These are phyloP conservation scores for Leptarthrus brevirostris DNA, from an alignment of 2,888 invertebrate species.

Conservation along the genomic window DNA sequence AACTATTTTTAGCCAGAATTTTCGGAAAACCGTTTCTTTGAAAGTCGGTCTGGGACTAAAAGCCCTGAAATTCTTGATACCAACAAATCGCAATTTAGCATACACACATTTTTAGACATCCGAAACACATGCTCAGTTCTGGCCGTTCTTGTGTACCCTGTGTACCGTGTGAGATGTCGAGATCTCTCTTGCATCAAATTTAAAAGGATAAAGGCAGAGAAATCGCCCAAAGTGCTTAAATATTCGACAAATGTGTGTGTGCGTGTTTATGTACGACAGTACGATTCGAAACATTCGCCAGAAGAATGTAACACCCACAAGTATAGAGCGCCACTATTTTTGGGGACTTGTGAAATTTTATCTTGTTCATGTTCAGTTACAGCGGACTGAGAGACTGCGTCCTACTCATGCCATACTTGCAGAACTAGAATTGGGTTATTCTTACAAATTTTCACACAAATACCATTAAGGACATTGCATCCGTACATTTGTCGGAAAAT, in stretches of 20 bases:
- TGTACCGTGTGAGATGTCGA: slow-evolving; percentile 18
- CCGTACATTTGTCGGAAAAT: slow-evolving; percentile 16
- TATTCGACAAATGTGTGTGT: background rate
- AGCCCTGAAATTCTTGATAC: slow-evolving; percentile 54
- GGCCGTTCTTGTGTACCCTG: background rate
- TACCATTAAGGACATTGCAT: slow-evolving; percentile 23
- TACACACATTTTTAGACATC: slow-evolving; percentile 36
- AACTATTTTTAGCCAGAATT: slow-evolving; percentile 51
- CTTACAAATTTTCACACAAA: slow-evolving; percentile 29
- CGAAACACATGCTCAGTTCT: slow-evolving; percentile 31
- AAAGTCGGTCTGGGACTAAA: slow-evolving; percentile 56
- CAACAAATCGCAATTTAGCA: slow-evolving; percentile 44
- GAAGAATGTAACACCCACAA: slow-evolving; percentile 40
- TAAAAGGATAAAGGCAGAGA: slow-evolving; percentile 43
- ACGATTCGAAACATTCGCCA: slow-evolving; percentile 8
- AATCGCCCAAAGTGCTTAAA: slow-evolving; percentile 29
- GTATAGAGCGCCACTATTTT: slow-evolving; percentile 43
- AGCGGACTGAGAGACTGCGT: slow-evolving; percentile 30
- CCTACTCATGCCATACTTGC: slow-evolving; percentile 16
- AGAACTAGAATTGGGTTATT: slow-evolving; percentile 33
- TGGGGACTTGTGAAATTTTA: slow-evolving; percentile 42
- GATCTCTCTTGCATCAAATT: slow-evolving; percentile 49
- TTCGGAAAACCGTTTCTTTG: slow-evolving; percentile 55
- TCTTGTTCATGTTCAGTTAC: slow-evolving; percentile 24
- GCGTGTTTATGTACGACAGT: slow-evolving; percentile 25